Conservation (phyloP, 2,797 vertebrate species). For the Lycodopsis pacificus region DNA sequence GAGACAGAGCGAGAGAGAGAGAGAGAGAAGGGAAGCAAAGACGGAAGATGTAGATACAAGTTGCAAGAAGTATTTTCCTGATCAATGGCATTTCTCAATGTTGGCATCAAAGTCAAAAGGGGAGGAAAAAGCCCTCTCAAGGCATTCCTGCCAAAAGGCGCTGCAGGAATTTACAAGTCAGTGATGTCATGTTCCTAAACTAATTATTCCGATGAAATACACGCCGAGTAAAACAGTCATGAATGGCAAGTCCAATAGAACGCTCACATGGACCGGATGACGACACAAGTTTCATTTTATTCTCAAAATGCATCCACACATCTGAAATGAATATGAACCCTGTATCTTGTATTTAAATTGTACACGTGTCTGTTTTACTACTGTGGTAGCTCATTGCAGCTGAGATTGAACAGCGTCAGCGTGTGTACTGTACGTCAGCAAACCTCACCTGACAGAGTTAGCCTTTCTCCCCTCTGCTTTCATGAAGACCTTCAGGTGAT, state of each 20-base stretch:
- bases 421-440: neutral
- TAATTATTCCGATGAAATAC: slow-evolving; percentile 52
- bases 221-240: slow-evolving; percentile 46
- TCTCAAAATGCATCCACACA: neutral
- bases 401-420: neutral
- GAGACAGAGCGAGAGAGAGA: slow-evolving; percentile 4
- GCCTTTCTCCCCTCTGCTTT: slow-evolving; percentile 89
- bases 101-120: slow-evolving; percentile 10
- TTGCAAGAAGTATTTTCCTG: neutral
- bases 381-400: neutral
- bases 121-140: neutral
- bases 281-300: neutral
- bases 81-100: slow-evolving; percentile 40
- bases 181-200: slow-evolving; percentile 66
- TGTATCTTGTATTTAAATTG: neutral
- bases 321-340: neutral
- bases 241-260: slow-evolving; percentile 22
- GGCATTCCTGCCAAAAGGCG: slow-evolving; percentile 18
- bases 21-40: slow-evolving; percentile 1
- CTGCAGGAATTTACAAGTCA: slow-evolving; percentile 67
- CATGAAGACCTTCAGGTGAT: slow-evolving; percentile 90
- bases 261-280: slow-evolving; percentile 19
- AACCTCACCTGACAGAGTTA: slow-evolving; percentile 87
- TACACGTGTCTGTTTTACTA: neutral
- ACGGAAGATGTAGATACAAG: neutral